phyloP scores from a whole-genome alignment of 2,888 invertebrate genomes.

The Microplitis manilae region DNA sequence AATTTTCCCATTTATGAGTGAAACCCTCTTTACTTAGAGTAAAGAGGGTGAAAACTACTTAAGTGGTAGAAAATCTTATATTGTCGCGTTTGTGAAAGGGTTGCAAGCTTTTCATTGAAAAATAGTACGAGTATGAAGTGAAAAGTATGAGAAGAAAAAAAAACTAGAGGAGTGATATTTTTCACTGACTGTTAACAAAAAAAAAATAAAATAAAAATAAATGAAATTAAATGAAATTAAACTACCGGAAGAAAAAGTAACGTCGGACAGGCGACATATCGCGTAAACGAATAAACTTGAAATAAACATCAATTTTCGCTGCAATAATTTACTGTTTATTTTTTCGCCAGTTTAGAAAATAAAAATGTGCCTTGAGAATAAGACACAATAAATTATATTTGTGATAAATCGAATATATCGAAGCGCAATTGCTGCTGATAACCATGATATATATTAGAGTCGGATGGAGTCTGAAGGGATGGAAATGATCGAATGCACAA shows the following conservation, averaged over 20 bases:
- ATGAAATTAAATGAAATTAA: no score
- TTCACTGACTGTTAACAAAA: neutral
- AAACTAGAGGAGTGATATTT: conserved; percentile 6
- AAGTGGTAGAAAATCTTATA: conserved; percentile 12
- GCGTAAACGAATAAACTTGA: neutral
- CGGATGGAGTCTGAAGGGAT: conserved; percentile 19
- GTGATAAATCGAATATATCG: neutral
- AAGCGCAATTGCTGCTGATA: neutral
- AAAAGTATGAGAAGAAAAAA: neutral
- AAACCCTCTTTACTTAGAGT: neutral
- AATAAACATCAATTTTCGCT: neutral
- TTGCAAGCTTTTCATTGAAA: neutral
- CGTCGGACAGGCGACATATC: neutral
- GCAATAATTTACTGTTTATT: no score
- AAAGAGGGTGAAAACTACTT: neutral
- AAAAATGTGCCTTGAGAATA: no score
- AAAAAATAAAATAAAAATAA: neutral
- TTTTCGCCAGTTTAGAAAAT: no score
- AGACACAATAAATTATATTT: neutral
- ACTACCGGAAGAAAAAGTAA: no score
- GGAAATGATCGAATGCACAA: conserved; percentile 35
- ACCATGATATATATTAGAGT: neutral
- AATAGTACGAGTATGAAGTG: neutral
- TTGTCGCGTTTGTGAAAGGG: neutral
- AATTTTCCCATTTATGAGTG: no score